phyloP scores from a whole-genome alignment of 2,888 invertebrate genomes.

The Melipona bicolor region DNA sequence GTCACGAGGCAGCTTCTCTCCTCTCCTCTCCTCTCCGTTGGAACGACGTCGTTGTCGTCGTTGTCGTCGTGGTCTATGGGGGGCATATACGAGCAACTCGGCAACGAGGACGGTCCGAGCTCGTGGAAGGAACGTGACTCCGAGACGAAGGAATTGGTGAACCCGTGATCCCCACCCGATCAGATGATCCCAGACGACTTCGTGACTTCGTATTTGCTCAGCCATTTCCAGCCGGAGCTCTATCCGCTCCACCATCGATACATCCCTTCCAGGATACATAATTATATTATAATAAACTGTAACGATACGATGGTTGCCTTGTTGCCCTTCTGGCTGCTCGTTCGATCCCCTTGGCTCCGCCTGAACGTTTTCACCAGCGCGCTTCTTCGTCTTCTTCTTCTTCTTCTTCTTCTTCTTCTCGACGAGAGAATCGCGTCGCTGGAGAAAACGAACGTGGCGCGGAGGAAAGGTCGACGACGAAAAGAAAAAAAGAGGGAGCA shows the following conservation, averaged over 20 bases:
- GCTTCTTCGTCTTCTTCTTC: too few relatives aligned
- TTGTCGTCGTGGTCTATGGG: slow-evolving; percentile 1
- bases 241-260: slow-evolving; percentile 77
- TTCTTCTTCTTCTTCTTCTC: too few relatives aligned
- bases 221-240: slow-evolving; percentile 73
- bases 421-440: slow-evolving; percentile 17
- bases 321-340: slow-evolving; percentile 56
- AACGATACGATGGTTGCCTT: slow-evolving; percentile 77
- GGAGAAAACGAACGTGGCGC: slow-evolving; percentile 3
- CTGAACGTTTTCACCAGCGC: slow-evolving; percentile 3
- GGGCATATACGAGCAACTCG: slow-evolving; percentile 17
- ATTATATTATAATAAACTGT: slow-evolving; percentile 84
- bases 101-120: slow-evolving; percentile 14
- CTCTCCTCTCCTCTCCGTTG: neutral
- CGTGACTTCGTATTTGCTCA: slow-evolving; percentile 84
- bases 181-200: slow-evolving; percentile 78
- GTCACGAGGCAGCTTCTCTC: slow-evolving; percentile 68
- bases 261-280: slow-evolving; percentile 81
- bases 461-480: slow-evolving; percentile 24
- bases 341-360: slow-evolving; percentile 53
- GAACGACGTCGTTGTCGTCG: neutral
- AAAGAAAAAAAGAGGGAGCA: slow-evolving; percentile 1
- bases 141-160: slow-evolving; percentile 74
- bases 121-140: slow-evolving; percentile 66
- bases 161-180: slow-evolving; percentile 71